Evolutionary conservation across 1,140 invertebrate genomes (phyloP).

Genomic region (Scaptomyza pallida): DNA sequence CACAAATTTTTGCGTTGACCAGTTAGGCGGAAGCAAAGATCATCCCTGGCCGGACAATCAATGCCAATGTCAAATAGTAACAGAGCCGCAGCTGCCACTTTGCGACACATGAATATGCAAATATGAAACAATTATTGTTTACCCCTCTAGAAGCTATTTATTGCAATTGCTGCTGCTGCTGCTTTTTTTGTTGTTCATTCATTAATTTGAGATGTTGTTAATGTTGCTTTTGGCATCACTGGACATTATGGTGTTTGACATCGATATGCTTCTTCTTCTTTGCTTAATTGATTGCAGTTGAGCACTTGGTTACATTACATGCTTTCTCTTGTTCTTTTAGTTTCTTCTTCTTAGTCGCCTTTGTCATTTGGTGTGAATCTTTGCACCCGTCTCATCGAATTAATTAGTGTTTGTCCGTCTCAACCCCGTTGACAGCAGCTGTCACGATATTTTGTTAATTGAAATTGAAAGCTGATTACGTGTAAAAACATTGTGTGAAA

Average conservation of each 20-base stretch:
- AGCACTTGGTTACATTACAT: conserved; percentile 57
- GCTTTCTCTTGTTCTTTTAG: neutral
- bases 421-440: no score
- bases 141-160: conserved; percentile 44
- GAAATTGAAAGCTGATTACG: conserved; percentile 27
- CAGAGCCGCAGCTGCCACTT: conserved; percentile 10
- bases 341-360: neutral
- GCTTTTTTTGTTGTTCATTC: conserved; percentile 51
- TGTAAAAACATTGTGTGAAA: no score
- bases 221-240: conserved; percentile 28
- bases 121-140: conserved; percentile 61
- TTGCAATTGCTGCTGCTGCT: no score
- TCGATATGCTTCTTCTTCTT: conserved; percentile 60
- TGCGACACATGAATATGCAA: conserved; percentile 78
- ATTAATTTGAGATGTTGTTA: conserved; percentile 74
- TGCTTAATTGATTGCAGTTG: conserved; percentile 78
- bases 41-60: conserved; percentile 26
- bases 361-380: conserved; percentile 70
- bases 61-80: neutral
- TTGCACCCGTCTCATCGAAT: conserved; percentile 69
- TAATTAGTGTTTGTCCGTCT: conserved; percentile 61
- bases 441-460: conserved; percentile 35
- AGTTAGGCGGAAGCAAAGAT: conserved; percentile 66
- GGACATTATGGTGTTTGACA: conserved; percentile 41
- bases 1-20: conserved; percentile 65